Evolutionary conservation across 2,888 invertebrate species (phyloP).

Genomic region (Catocala nupta): DNA sequence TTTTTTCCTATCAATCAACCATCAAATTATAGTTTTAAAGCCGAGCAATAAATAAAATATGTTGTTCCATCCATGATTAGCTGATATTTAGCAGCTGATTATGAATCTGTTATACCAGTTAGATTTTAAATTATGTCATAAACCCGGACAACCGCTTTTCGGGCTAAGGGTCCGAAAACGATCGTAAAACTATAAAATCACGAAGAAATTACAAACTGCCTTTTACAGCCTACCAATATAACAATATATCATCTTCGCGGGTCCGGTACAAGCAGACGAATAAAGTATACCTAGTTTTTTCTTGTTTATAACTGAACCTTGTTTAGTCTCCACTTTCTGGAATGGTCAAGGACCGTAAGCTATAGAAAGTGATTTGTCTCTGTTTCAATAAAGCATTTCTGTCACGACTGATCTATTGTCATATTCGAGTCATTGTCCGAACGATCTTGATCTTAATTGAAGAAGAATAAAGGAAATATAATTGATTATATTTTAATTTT

Average conservation of each 20-base stretch:
- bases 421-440: slow-evolving; percentile 58
- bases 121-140: slow-evolving; percentile 69
- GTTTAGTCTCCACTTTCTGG: slow-evolving; percentile 70
- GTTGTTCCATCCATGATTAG: slow-evolving; percentile 56
- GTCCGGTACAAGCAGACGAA: slow-evolving; percentile 57
- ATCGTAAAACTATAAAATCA: slow-evolving; percentile 81
- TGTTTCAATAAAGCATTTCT: slow-evolving; percentile 71
- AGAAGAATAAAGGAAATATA: slow-evolving; percentile 46
- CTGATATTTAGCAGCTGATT: slow-evolving; percentile 71
- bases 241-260: slow-evolving; percentile 82
- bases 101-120: slow-evolving; percentile 62
- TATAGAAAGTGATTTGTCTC: slow-evolving; percentile 73
- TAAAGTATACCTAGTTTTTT: slow-evolving; percentile 55
- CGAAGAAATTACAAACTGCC: slow-evolving; percentile 75
- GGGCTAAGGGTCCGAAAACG: slow-evolving; percentile 70
- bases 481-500: slow-evolving; percentile 39
- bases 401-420: slow-evolving; percentile 77
- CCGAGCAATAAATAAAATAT: slow-evolving; percentile 53
- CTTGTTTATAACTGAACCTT: slow-evolving; percentile 68
- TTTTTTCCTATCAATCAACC: slow-evolving; percentile 23
- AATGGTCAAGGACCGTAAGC: slow-evolving; percentile 78
- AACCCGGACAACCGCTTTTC: slow-evolving; percentile 65
- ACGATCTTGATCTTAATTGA: slow-evolving; percentile 78
- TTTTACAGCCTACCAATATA: slow-evolving; percentile 80
- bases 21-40: slow-evolving; percentile 44